These are phyloP conservation scores for Ditylenchus weischeri DNA, from an alignment of 2,888 invertebrate species.

Conservation along the genomic window DNA sequence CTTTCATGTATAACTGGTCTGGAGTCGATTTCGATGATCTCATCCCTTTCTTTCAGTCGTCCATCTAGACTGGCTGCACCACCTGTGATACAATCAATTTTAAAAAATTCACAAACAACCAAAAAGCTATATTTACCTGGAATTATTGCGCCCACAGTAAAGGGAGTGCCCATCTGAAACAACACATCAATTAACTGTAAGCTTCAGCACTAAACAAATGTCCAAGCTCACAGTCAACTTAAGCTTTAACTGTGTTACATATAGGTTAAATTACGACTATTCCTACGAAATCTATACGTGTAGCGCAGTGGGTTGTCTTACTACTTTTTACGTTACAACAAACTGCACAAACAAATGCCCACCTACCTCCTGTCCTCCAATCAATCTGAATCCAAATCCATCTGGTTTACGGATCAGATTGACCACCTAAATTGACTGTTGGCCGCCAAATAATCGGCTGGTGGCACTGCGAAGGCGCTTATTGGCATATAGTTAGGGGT, in stretches of 20 bases:
- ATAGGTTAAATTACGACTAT: too few species aligned
- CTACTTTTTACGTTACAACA: too few species aligned
- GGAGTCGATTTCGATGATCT: slow-evolving; percentile 89
- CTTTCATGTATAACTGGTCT: slow-evolving; percentile 66
- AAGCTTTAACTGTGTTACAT: too few species aligned
- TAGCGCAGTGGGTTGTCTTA: too few species aligned
- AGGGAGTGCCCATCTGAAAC: slow-evolving; percentile 60
- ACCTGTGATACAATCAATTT: too few species aligned
- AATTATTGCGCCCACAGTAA: slow-evolving; percentile 74
- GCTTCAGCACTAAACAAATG: too few species aligned
- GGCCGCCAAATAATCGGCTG: slow-evolving; percentile 5
- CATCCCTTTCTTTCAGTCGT: slow-evolving; percentile 82
- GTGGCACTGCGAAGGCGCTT: slow-evolving; percentile 36
- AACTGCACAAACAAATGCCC: not conserved
- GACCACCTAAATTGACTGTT: slow-evolving; percentile 67
- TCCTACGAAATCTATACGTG: too few species aligned
- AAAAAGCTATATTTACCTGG: slow-evolving; percentile 7
- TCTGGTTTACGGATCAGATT: slow-evolving; percentile 82
- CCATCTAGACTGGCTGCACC: slow-evolving; percentile 90
- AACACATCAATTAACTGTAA: too few species aligned
- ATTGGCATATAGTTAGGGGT: slow-evolving; percentile 59
- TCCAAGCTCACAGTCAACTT: too few species aligned
- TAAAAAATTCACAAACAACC: too few species aligned
- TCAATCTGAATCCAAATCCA: slow-evolving; percentile 95
- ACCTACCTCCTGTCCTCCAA: slow-evolving; percentile 95